Conservation (phyloP, 30 jellyfish, hydroid and myxozoan genomes). For the Hydractinia symbiolongicarpus region DNA sequence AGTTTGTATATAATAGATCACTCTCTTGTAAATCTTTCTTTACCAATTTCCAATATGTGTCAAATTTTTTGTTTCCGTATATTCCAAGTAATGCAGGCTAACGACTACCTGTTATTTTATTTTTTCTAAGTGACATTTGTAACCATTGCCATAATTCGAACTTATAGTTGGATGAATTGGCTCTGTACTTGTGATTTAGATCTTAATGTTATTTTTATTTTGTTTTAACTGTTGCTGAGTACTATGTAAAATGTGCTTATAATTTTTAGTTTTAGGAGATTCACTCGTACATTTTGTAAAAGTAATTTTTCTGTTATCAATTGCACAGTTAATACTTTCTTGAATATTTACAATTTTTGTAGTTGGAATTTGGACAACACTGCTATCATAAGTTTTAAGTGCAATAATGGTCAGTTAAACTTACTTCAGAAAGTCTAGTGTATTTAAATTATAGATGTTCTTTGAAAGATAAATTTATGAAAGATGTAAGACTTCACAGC, state of each 20-base stretch:
- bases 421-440: neutral
- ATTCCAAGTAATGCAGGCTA: constrained; percentile 30
- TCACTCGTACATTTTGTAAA: no score
- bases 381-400: neutral
- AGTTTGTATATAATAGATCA: constrained; percentile 8
- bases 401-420: neutral
- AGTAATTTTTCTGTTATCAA: no score
- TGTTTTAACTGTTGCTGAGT: no score
- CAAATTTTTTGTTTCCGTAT: constrained; percentile 12
- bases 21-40: neutral
- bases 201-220: neutral
- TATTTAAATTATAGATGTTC: constrained; percentile 2
- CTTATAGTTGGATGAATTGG: neutral
- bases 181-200: neutral
- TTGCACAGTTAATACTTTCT: no score
- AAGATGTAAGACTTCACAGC: neutral
- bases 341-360: no score
- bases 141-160: no score
- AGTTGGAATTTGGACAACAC: neutral
- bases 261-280: no score
- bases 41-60: constrained; percentile 11
- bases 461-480: neutral
- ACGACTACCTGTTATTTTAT: constrained; percentile 29
- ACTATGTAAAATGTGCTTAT: neutral
- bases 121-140: neutral